Evolutionary conservation across 2,113 vertebrate genomes (phyloP).

Genomic region (Coracopsis vasa): DNA sequence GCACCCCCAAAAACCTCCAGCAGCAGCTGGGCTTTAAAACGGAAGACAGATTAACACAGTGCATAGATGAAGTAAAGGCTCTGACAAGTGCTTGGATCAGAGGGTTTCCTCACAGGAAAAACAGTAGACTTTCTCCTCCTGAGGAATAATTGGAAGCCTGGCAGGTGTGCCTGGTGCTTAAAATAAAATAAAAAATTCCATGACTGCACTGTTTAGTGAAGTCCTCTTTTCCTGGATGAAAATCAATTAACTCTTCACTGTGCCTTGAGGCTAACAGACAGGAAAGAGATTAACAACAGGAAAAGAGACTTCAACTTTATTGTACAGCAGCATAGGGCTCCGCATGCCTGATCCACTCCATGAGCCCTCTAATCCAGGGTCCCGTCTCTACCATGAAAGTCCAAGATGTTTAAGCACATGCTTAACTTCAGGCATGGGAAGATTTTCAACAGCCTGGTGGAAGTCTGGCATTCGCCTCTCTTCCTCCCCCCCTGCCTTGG

Average conservation of each 20-base stretch:
- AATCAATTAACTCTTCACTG: conserved; percentile 71
- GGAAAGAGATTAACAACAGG: conserved; percentile 70
- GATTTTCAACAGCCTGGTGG: conserved; percentile 27
- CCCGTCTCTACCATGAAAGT: background rate
- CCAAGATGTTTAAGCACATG: conserved; percentile 24
- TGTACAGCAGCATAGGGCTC: conserved; percentile 37
- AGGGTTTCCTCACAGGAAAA: conserved; percentile 69
- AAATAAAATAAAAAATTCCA: conserved; percentile 69
- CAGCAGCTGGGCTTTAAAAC: conserved; percentile 15
- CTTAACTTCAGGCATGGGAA: conserved; percentile 50
- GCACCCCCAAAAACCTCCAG: background rate
- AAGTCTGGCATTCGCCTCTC: conserved; percentile 9
- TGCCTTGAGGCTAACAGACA: conserved; percentile 67
- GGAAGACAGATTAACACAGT: conserved; percentile 29
- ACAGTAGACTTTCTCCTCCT: conserved; percentile 65
- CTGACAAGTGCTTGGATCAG: conserved; percentile 58
- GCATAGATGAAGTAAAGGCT: conserved; percentile 17
- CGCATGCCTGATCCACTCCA: conserved; percentile 39
- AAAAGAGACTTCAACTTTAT: conserved; percentile 64
- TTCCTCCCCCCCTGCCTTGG: background rate
- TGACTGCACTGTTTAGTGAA: conserved; percentile 55
- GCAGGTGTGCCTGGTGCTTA: conserved; percentile 66
- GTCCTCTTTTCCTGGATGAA: conserved; percentile 67
- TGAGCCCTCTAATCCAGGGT: conserved; percentile 22
- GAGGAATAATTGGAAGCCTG: conserved; percentile 66